phyloP scores from a whole-genome alignment of 2,797 vertebrate genomes.

The Alosa sapidissima region DNA sequence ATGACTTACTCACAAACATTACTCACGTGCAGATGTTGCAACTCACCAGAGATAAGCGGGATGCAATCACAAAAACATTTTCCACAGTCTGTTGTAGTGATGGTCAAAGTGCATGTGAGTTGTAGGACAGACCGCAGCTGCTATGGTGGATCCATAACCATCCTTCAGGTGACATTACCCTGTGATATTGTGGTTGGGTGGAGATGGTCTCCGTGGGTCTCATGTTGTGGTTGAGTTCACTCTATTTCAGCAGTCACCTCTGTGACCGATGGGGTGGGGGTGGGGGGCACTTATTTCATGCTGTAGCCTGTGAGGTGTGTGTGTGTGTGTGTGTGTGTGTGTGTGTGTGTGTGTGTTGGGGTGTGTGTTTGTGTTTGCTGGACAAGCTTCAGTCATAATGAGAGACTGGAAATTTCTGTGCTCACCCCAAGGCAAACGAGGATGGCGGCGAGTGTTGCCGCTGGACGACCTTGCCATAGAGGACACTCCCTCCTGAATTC shows the following conservation, averaged over 20 bases:
- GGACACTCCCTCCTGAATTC: constrained; percentile 16
- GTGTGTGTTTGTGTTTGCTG: neutral
- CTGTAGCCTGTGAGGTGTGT: neutral
- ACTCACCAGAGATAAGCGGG: neutral
- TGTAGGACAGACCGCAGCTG: neutral
- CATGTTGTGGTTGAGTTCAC: neutral
- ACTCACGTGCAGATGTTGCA: constrained; percentile 9
- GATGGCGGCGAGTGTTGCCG: neutral
- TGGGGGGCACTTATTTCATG: neutral
- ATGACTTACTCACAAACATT: constrained; percentile 6
- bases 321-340: neutral
- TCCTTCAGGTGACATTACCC: neutral
- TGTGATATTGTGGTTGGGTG: neutral
- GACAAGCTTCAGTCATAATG: constrained; percentile 21
- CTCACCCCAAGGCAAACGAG: neutral
- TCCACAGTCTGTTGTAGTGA: neutral
- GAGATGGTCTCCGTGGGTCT: neutral
- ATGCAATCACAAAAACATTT: neutral
- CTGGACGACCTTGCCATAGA: neutral
- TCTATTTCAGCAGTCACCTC: neutral
- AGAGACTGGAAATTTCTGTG: constrained; percentile 11
- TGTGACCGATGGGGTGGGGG: neutral
- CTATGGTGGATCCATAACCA: neutral
- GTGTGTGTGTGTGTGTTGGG: neutral
- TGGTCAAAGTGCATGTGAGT: neutral